Evolutionary conservation across 2,888 invertebrate species (phyloP).

Genomic region (Tetragonula carbonaria): DNA sequence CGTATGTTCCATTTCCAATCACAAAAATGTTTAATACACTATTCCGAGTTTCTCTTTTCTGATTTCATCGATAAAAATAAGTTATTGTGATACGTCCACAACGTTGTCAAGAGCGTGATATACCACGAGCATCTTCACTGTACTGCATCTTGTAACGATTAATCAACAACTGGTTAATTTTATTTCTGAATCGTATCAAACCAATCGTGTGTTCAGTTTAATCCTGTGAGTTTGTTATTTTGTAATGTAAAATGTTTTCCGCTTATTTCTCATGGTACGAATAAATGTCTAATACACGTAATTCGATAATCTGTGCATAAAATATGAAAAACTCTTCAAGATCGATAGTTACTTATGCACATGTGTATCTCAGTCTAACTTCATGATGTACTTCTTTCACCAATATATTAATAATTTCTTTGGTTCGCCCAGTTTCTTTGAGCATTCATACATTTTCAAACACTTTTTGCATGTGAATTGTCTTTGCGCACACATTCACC

Average conservation of each 20-base stretch:
- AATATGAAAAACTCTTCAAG: constrained; percentile 18
- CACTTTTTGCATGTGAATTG: constrained; percentile 49
- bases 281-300: constrained; percentile 38
- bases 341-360: constrained; percentile 32
- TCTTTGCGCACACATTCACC: constrained; percentile 48
- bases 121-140: constrained; percentile 50
- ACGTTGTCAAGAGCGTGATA: constrained; percentile 32
- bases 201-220: constrained; percentile 26
- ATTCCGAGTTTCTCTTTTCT: constrained; percentile 15
- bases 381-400: constrained; percentile 41
- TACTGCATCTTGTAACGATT: constrained; percentile 49
- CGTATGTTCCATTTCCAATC: constrained; percentile 41
- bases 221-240: constrained; percentile 19
- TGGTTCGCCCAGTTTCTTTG: constrained; percentile 65
- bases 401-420: constrained; percentile 64
- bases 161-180: constrained; percentile 29
- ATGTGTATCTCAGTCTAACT: constrained; percentile 27
- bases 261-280: constrained; percentile 14
- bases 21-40: constrained; percentile 52
- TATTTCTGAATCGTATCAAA: constrained; percentile 16
- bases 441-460: constrained; percentile 53
- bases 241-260: constrained; percentile 32
- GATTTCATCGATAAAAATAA: constrained; percentile 53
- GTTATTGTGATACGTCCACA: constrained; percentile 40
- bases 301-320: constrained; percentile 25